Conservation (phyloP, 2,888 invertebrate species). For the Amiota communis region DNA sequence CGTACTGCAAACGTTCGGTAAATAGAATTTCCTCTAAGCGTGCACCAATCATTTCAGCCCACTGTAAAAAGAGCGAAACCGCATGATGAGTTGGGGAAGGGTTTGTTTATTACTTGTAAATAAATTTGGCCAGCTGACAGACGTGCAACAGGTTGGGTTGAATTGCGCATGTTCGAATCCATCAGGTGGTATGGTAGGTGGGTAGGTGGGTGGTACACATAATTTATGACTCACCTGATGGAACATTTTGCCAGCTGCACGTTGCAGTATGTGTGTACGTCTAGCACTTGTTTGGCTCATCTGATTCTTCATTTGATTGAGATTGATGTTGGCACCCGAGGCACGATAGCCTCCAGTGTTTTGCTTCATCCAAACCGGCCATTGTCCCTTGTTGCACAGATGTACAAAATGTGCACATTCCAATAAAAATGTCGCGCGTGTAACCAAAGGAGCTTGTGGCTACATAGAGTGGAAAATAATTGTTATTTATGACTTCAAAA, state of each 20-base stretch:
- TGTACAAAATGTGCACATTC: slow-evolving; percentile 98
- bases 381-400: slow-evolving; percentile 97
- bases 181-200: background rate
- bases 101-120: background rate
- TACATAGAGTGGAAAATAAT: slow-evolving; percentile 66
- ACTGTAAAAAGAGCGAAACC: slow-evolving; percentile 48
- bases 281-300: slow-evolving; percentile 77
- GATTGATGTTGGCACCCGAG: slow-evolving; percentile 76
- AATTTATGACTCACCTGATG: slow-evolving; percentile 77
- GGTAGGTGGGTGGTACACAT: background rate
- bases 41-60: slow-evolving; percentile 83
- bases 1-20: slow-evolving; percentile 84
- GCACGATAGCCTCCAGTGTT: slow-evolving; percentile 82
- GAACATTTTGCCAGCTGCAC: slow-evolving; percentile 96
- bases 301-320: slow-evolving; percentile 72
- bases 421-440: slow-evolving; percentile 91
- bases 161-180: slow-evolving; percentile 9
- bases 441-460: slow-evolving; percentile 95
- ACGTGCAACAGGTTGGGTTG: background rate
- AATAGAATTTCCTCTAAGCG: slow-evolving; percentile 91
- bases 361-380: slow-evolving; percentile 98
- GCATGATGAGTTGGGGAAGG: background rate
- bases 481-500: background rate
- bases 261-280: slow-evolving; percentile 83
- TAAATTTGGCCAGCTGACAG: background rate